Percentiles rank a stretch among this genome's conserved stretches.
Evolutionary conservation across 2,797 vertebrate genomes (phyloP).

Genomic region (Arrhamphus sclerolepis): DNA sequence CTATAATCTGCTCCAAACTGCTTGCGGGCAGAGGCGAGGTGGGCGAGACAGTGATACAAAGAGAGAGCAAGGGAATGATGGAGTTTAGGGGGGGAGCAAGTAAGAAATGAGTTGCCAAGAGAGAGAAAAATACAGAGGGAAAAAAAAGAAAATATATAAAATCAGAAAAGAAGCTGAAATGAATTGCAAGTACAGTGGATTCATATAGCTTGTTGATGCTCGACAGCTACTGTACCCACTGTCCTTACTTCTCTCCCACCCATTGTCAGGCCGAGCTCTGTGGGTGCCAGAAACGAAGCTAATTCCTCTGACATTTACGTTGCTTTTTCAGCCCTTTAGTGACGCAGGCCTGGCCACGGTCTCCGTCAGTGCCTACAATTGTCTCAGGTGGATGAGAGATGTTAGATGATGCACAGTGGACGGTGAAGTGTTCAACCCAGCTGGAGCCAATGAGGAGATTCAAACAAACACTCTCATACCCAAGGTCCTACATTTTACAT

Average conservation of each 20-base stretch:
- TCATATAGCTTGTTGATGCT: constrained; percentile 38
- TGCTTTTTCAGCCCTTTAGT: constrained; percentile 65
- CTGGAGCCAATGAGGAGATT: constrained; percentile 38
- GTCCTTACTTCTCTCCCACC: constrained; percentile 69
- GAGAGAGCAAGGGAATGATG: constrained; percentile 68
- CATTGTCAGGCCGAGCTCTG: constrained; percentile 69
- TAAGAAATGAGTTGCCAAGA: constrained; percentile 61
- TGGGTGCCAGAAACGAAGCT: constrained; percentile 72
- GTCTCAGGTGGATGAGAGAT: constrained; percentile 62
- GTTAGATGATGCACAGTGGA: constrained; percentile 33
- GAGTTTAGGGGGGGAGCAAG: constrained; percentile 33
- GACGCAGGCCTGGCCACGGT: constrained; percentile 62
- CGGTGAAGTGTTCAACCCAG: constrained; percentile 35
- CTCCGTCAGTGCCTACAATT: constrained; percentile 52
- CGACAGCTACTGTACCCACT: constrained; percentile 61
- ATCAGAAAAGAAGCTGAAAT: constrained; percentile 31
- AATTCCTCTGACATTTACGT: constrained; percentile 83
- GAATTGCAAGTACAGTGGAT: constrained; percentile 45
- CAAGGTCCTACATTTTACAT: constrained; percentile 62
- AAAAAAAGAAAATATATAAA: constrained; percentile 22
- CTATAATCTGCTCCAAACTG: constrained; percentile 82
- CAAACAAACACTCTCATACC: constrained; percentile 39
- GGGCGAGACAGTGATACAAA: constrained; percentile 80
- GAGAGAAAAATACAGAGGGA: constrained; percentile 43
- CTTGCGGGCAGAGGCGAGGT: constrained; percentile 81